Evolutionary conservation across 2,113 vertebrate species (phyloP), one percentile per base, ranked within the genome.

Genomic region (Python bivittatus): DNA sequence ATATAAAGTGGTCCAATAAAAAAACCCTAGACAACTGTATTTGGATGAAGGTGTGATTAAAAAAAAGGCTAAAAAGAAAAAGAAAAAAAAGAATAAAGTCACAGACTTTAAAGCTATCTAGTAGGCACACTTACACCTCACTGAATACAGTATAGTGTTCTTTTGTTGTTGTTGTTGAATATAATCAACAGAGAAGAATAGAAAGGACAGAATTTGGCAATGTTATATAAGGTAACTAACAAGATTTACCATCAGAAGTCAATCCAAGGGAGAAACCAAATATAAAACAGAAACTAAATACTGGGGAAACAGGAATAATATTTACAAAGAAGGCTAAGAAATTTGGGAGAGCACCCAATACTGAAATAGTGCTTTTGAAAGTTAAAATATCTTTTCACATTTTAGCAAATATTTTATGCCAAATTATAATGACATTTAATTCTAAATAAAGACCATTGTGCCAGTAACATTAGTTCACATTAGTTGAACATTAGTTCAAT

Each of bases 401-500:
- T 60, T 11, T 61, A 12, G 6, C 68, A 79, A 79, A 20, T 38
- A 79, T 38, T 38, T 79, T 79, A 79, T 79, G 68, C 2, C 68
- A 79, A 11, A 42, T 15, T 61, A 90, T 68, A 96, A 91, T 90
- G 90, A 90, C 64, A 54, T 85, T 44, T 84, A 79, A 68, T 13
- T 60, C 44, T 88, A 64, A 86, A 17, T 38, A 33, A 72, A 72
- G n/a, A 3, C n/a, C 68, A 38, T 20, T 79, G n/a, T 15, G 15
- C n/a, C 68, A 38, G 6, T 38, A 72, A 72, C 68, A 15, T 20
- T 79, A 79, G n/a, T 6, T 79, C 68, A 79, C 17, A 48, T n/a
- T n/a, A n/a, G n/a, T n/a, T n/a, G n/a, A n/a, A n/a, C n/a, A n/a
- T n/a, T n/a, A n/a, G n/a, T n/a, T n/a, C n/a, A 79, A 38, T 20